These are phyloP conservation scores for Melanostigma gelatinosum DNA, from an alignment of 2,113 vertebrate genomes.

Conservation along the genomic window DNA sequence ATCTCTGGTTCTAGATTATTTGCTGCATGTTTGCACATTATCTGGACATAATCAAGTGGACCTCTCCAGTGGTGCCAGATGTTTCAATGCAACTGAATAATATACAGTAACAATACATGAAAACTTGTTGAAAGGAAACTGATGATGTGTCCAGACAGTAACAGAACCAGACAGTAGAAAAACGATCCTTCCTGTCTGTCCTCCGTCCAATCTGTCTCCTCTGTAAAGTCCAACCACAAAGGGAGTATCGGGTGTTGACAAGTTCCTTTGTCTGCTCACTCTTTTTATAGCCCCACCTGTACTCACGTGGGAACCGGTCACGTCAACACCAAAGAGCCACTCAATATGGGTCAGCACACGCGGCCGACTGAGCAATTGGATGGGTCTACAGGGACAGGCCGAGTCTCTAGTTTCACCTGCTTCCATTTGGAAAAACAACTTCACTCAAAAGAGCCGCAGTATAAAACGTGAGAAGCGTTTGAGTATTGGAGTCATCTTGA, in stretches of 20 bases:
- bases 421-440: constrained; percentile 17
- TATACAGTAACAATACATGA: too few relatives aligned
- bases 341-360: constrained; percentile 65
- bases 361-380: constrained; percentile 41
- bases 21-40: not conserved
- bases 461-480: not conserved
- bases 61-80: not conserved
- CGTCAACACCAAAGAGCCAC: constrained; percentile 54
- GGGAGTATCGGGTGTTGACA: constrained; percentile 68
- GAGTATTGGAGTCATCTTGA: not conserved
- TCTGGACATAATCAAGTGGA: not conserved
- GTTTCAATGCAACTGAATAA: too few relatives aligned
- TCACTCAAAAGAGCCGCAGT: not conserved
- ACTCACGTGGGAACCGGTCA: constrained; percentile 45
- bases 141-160: not conserved
- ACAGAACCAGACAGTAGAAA: constrained; percentile 31
- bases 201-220: constrained; percentile 47
- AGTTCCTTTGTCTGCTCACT: constrained; percentile 60
- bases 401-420: constrained; percentile 7
- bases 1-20: not conserved
- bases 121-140: not conserved
- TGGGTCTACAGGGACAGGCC: constrained; percentile 8
- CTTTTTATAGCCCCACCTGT: constrained; percentile 57
- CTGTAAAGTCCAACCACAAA: constrained; percentile 62
- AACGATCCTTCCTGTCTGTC: constrained; percentile 13